Evolutionary conservation across 1,140 invertebrate genomes (phyloP).

Genomic region (Triops longicaudatus): DNA sequence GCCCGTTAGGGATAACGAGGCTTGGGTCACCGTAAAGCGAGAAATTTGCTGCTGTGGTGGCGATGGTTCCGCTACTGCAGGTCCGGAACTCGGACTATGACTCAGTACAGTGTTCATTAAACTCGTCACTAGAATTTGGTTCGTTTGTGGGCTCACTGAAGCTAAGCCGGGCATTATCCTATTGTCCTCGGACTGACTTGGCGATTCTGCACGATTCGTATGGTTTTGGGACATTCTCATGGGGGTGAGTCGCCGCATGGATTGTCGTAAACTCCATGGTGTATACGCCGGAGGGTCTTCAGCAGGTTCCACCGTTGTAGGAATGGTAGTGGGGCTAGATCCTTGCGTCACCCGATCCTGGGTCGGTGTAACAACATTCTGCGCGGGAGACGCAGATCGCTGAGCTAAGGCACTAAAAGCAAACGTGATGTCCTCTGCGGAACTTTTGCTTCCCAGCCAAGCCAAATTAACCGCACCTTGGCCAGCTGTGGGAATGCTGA

Average conservation of each 20-base stretch:
- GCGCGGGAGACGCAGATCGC: background rate
- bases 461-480: background rate
- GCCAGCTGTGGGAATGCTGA: background rate
- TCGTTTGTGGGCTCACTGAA: background rate
- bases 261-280: background rate
- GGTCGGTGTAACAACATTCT: background rate
- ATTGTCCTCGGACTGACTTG: background rate
- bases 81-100: background rate
- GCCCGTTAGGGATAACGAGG: background rate
- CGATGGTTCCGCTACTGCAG: background rate
- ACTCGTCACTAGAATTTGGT: background rate
- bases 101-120: background rate
- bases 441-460: slow-evolving; percentile 11
- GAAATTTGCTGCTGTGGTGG: background rate
- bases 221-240: background rate
- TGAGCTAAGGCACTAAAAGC: background rate
- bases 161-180: background rate
- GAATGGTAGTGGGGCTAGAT: background rate
- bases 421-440: background rate
- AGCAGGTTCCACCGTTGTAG: background rate
- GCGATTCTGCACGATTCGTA: background rate
- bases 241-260: background rate
- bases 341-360: background rate
- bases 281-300: background rate
- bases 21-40: background rate